A percentile compares a stretch with the other conserved stretches of the same genome.
These are phyloP conservation scores for Cephalotes varians DNA, from an alignment of 2,888 invertebrate species.

Conservation along the genomic window DNA sequence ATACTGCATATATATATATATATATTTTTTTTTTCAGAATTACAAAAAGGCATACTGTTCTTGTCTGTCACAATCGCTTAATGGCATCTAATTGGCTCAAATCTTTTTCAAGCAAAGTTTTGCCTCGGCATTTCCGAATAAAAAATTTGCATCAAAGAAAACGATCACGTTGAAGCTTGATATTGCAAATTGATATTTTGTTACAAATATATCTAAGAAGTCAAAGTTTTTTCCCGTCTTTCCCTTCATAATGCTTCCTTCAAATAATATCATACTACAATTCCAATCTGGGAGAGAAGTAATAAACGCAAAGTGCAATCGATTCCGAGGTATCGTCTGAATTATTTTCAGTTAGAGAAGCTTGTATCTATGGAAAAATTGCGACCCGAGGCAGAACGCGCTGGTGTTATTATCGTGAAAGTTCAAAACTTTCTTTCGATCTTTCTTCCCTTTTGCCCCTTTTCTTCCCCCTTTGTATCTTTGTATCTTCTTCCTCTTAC, in stretches of 20 bases:
- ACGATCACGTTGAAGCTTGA: background rate
- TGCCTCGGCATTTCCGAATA: background rate
- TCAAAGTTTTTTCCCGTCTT: background rate
- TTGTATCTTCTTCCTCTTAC: background rate
- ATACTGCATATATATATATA: constrained; percentile 22
- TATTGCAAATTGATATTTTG: background rate
- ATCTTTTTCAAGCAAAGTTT: constrained; percentile 2
- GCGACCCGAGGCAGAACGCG: background rate
- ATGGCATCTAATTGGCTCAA: background rate
- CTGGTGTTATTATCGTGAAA: constrained; percentile 24
- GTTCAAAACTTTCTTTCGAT: constrained; percentile 26
- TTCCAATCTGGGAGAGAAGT: background rate
- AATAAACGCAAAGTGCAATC: background rate
- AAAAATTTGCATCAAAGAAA: background rate
- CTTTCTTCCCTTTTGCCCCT: too few relatives aligned
- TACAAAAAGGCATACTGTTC: background rate
- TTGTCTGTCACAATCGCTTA: constrained; percentile 14
- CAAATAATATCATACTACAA: background rate
- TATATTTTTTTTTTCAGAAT: constrained; percentile 20
- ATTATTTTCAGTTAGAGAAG: constrained; percentile 9
- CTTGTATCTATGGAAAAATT: constrained; percentile 14
- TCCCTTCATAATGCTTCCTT: background rate
- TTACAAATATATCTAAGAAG: background rate
- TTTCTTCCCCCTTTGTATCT: too few relatives aligned
- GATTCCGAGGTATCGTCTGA: background rate